Conservation (phyloP, 2,797 vertebrate species). For the Falco columbarius region DNA sequence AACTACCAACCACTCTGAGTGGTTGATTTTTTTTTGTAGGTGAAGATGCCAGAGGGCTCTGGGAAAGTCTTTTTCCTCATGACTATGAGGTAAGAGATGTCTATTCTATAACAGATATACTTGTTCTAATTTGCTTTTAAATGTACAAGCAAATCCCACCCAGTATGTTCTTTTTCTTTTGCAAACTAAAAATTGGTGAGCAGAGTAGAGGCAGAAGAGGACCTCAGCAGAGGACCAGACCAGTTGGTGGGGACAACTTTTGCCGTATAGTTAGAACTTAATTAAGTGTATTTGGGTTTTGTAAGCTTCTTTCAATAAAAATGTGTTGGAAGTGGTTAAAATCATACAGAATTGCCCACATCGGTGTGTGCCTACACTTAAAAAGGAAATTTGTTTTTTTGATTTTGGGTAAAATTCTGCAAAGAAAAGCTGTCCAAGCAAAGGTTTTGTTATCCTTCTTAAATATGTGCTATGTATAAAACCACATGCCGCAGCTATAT, state of each 20-base stretch:
- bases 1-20: background rate
- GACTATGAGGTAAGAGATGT: background rate
- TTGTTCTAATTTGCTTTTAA: background rate
- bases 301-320: background rate
- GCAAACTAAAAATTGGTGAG: background rate
- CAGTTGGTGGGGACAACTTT: background rate
- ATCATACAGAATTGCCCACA: background rate
- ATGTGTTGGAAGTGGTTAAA: background rate
- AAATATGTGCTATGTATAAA: background rate
- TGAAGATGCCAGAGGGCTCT: background rate
- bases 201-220: background rate
- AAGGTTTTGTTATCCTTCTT: background rate
- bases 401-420: background rate
- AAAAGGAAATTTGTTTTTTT: background rate
- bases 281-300: background rate
- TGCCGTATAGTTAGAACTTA: background rate
- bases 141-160: background rate
- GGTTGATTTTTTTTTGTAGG: background rate
- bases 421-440: background rate
- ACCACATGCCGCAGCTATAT: background rate
- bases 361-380: background rate
- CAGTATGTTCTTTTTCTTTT: background rate
- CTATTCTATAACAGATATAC: no score
- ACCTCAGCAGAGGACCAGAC: background rate
- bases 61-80: background rate